A percentile compares a stretch with the other conserved stretches of the same genome.
phyloP scores from a whole-genome alignment of 1,140 invertebrate genomes.

The Acyrthosiphon pisum region DNA sequence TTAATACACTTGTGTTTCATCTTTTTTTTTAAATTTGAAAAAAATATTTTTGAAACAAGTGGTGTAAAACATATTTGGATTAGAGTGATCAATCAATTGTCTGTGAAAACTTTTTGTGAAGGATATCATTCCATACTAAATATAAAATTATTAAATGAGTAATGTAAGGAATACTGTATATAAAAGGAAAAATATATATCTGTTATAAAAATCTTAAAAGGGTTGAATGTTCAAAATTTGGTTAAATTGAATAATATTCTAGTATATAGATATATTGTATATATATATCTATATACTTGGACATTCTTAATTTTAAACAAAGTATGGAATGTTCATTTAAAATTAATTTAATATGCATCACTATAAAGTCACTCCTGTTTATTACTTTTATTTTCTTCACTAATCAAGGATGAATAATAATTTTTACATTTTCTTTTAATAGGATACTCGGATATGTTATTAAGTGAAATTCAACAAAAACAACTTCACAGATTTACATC shows the following conservation, averaged over 20 bases:
- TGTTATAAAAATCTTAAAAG: too few species aligned
- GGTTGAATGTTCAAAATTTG: too few species aligned
- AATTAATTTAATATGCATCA: not conserved
- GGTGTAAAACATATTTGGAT: too few species aligned
- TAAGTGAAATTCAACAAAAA: constrained; percentile 89
- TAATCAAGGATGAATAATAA: not conserved
- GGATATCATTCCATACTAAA: not conserved
- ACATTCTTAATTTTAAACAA: not conserved
- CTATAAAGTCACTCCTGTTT: not conserved
- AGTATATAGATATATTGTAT: too few species aligned
- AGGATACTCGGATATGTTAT: constrained; percentile 96
- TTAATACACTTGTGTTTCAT: too few species aligned
- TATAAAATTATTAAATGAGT: not conserved
- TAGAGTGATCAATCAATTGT: too few species aligned
- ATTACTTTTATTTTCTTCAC: not conserved
- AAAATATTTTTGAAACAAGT: too few species aligned
- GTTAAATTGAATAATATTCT: too few species aligned
- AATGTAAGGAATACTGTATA: not conserved
- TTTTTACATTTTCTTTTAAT: constrained; percentile 6
- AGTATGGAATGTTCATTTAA: not conserved
- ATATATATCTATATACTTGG: too few species aligned
- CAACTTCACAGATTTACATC: constrained; percentile 88
- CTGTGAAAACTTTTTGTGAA: not conserved
- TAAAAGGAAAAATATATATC: too few species aligned
- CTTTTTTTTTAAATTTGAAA: too few species aligned